phyloP scores from a whole-genome alignment of 1,140 invertebrate species.

The Phthorimaea operculella region DNA sequence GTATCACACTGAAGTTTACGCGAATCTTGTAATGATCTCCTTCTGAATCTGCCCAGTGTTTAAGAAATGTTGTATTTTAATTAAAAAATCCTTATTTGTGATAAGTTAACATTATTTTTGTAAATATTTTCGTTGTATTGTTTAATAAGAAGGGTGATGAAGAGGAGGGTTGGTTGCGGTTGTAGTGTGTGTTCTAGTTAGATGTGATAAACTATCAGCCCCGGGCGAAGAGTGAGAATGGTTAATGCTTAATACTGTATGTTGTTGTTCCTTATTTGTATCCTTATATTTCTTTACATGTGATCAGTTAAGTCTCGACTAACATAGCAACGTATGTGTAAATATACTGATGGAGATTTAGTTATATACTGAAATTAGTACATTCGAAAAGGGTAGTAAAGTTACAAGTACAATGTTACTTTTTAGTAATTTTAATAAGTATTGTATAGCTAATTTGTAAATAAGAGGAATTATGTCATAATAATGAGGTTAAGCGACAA shows the following conservation, averaged over 20 bases:
- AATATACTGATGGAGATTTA: slow-evolving; percentile 39
- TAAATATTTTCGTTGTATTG: slow-evolving; percentile 56
- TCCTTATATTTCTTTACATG: slow-evolving; percentile 52
- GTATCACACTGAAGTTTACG: slow-evolving; percentile 33
- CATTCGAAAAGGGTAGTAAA: slow-evolving; percentile 57
- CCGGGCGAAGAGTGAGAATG: slow-evolving; percentile 33
- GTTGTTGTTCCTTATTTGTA: slow-evolving; percentile 58
- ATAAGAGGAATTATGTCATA: slow-evolving; percentile 67
- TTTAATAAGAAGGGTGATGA: slow-evolving; percentile 14
- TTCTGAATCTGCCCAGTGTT: slow-evolving; percentile 64
- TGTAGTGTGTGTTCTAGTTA: slow-evolving; percentile 30
- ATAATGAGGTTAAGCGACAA: slow-evolving; percentile 63
- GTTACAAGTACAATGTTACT: slow-evolving; percentile 65
- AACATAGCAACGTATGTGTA: slow-evolving; percentile 45
- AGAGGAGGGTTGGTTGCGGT: not conserved
- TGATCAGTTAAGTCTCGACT: slow-evolving; percentile 64
- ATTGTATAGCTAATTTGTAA: slow-evolving; percentile 64
- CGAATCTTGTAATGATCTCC: slow-evolving; percentile 67
- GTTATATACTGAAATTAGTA: slow-evolving; percentile 44
- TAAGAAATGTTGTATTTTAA: slow-evolving; percentile 52
- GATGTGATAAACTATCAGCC: slow-evolving; percentile 56
- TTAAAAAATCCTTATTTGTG: slow-evolving; percentile 47
- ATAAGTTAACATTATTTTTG: slow-evolving; percentile 55
- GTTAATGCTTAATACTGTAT: slow-evolving; percentile 59
- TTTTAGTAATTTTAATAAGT: slow-evolving; percentile 58